phyloP scores from a whole-genome alignment of 2,113 vertebrate species.

The Aspidoscelis tigris region DNA sequence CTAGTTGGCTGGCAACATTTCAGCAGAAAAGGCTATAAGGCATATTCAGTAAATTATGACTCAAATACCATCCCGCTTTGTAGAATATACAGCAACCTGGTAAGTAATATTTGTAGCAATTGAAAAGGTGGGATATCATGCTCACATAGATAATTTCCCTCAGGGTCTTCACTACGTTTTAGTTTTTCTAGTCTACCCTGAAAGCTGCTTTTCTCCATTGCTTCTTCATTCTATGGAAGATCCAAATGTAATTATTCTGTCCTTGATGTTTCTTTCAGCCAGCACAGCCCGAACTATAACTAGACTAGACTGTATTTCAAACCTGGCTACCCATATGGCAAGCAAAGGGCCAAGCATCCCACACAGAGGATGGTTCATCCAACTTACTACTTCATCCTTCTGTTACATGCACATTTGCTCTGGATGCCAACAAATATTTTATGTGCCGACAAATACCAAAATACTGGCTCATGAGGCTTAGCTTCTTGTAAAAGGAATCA shows the following conservation, averaged over 20 bases:
- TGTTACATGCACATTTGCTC: conserved; percentile 2
- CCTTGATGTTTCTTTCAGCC: conserved; percentile 39
- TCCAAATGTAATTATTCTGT: conserved; percentile 26
- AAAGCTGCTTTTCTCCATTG: neutral
- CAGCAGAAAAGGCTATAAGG: neutral
- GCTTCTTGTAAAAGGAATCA: conserved; percentile 29
- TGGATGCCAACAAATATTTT: conserved; percentile 3
- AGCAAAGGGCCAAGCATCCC: neutral
- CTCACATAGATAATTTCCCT: neutral
- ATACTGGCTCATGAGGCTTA: conserved; percentile 22
- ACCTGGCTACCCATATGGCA: conserved; percentile 12
- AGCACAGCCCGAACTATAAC: conserved; percentile 11
- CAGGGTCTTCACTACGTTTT: neutral
- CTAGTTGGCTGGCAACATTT: neutral
- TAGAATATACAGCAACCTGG: neutral
- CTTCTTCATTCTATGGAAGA: conserved; percentile 8
- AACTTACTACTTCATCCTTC: conserved; percentile 14
- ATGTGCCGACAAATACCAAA: conserved; percentile 13
- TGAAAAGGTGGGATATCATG: neutral
- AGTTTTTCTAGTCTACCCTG: neutral
- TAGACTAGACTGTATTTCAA: conserved; percentile 23
- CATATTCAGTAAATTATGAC: neutral
- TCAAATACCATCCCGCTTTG: neutral
- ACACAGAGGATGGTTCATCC: neutral
- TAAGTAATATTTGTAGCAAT: neutral